Evolutionary conservation across 2,797 vertebrate species (phyloP).

Genomic region (Aeoliscus strigatus): DNA sequence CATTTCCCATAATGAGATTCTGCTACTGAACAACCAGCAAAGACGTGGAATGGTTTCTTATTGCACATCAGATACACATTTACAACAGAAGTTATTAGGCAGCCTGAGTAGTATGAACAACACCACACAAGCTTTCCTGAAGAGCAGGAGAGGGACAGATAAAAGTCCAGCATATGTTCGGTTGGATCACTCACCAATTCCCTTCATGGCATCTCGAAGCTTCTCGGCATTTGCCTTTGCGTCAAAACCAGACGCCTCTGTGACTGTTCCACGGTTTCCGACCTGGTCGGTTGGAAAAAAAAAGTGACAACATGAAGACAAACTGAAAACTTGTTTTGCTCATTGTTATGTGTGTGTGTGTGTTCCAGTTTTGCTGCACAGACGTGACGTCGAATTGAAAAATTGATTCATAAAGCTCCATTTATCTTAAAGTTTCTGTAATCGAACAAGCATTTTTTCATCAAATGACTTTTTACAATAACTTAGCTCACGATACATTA

Average conservation of each 20-base stretch:
- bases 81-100: not conserved
- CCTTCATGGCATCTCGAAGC: constrained; percentile 90
- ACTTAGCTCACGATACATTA: too few species aligned
- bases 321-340: not conserved
- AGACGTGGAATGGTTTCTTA: not conserved
- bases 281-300: constrained; percentile 47
- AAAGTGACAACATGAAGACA: not conserved
- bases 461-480: too few species aligned
- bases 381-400: not conserved
- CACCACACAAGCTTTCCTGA: constrained; percentile 37
- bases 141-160: constrained; percentile 8
- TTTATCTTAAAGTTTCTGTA: too few species aligned
- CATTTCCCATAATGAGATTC: constrained; percentile 1
- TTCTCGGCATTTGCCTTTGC: constrained; percentile 78
- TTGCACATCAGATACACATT: constrained; percentile 2
- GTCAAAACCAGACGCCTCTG: constrained; percentile 79
- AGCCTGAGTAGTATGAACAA: constrained; percentile 9
- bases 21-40: constrained; percentile 8
- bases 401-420: too few species aligned
- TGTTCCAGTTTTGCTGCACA: not conserved
- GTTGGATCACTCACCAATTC: constrained; percentile 78
- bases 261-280: constrained; percentile 80
- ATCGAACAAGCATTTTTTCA: too few species aligned
- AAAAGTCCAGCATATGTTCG: constrained; percentile 6
- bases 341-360: not conserved